These are phyloP conservation scores for Myripristis murdjan DNA, from an alignment of 2,797 vertebrate species.

Conservation along the genomic window DNA sequence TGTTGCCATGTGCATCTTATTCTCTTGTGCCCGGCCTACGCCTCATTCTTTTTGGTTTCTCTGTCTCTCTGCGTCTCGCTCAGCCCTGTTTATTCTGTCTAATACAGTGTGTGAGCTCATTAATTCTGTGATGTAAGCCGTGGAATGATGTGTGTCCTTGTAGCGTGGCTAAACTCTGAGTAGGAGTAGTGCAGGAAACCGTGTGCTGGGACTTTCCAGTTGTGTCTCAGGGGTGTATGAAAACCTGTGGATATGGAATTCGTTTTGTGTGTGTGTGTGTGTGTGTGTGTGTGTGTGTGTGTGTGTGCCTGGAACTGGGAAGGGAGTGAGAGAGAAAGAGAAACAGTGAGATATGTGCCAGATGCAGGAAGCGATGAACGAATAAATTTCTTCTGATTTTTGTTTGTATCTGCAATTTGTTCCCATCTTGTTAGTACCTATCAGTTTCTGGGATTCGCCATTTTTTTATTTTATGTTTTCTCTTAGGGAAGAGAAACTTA, in stretches of 20 bases:
- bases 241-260: constrained; percentile 71
- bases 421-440: too few relatives aligned
- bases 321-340: constrained; percentile 31
- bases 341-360: constrained; percentile 20
- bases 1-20: constrained; percentile 34
- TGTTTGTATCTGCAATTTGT: too few relatives aligned
- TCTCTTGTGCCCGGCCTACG: constrained; percentile 11
- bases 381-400: too few relatives aligned
- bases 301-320: constrained; percentile 46
- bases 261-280: constrained; percentile 46
- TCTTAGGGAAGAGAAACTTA: too few relatives aligned
- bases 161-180: constrained; percentile 55
- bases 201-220: constrained; percentile 70
- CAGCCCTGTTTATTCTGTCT: constrained; percentile 67
- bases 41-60: constrained; percentile 33
- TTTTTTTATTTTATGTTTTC: too few relatives aligned
- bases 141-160: constrained; percentile 63
- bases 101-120: constrained; percentile 66
- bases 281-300: constrained; percentile 46
- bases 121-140: constrained; percentile 60
- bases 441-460: too few relatives aligned
- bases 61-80: constrained; percentile 10
- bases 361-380: too few relatives aligned
- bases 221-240: constrained; percentile 69
- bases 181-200: constrained; percentile 73